phyloP scores from a whole-genome alignment of 2,113 vertebrate genomes.

The Ellobius talpinus region DNA sequence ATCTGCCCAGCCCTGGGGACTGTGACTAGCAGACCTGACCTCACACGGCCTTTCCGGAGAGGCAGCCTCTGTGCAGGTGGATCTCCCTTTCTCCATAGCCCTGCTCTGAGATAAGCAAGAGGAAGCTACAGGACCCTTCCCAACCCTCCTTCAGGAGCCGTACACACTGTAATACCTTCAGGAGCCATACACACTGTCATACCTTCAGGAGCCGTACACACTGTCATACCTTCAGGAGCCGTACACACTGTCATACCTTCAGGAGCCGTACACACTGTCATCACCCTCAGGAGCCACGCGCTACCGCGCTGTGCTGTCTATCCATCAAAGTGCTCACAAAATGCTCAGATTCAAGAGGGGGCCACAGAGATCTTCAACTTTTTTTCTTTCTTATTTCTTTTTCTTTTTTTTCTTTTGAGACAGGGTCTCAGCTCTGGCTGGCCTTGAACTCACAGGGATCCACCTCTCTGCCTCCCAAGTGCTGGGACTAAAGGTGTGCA shows the following conservation, averaged over 20 bases:
- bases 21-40: neutral
- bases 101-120: neutral
- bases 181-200: too few species aligned
- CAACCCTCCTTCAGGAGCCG: neutral
- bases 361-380: neutral
- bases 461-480: too few species aligned
- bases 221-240: too few species aligned
- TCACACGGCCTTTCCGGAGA: neutral
- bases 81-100: neutral
- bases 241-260: too few species aligned
- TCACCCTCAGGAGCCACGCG: too few species aligned
- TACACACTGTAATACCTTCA: too few species aligned
- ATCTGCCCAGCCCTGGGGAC: neutral
- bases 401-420: neutral
- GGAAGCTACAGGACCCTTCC: neutral
- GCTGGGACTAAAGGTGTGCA: too few species aligned
- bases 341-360: neutral
- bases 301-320: neutral
- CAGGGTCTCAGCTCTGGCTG: neutral
- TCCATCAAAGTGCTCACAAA: neutral
- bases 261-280: neutral
- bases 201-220: neutral
- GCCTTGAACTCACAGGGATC: neutral
- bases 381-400: neutral
- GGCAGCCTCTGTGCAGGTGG: neutral